phyloP scores from a whole-genome alignment of 2,888 invertebrate species.

The Brachyptera putata region DNA sequence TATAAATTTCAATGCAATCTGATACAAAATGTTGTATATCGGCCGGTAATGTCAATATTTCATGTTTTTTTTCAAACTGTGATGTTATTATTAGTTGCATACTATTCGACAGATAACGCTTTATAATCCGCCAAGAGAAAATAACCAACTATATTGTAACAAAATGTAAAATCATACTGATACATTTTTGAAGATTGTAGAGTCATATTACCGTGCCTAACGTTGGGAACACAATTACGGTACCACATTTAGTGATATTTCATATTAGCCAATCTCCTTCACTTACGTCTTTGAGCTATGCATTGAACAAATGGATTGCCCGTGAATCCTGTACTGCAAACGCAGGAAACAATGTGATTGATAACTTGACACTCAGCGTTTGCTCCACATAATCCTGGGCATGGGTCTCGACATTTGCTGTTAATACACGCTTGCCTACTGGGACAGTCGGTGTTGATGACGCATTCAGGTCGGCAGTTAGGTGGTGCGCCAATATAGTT shows the following conservation, averaged over 20 bases:
- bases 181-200: conserved; percentile 11
- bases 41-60: too few species aligned
- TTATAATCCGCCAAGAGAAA: too few species aligned
- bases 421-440: conserved; percentile 74
- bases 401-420: conserved; percentile 76
- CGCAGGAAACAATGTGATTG: conserved; percentile 76
- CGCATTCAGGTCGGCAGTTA: conserved; percentile 77
- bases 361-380: conserved; percentile 76
- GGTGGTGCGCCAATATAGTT: conserved; percentile 76
- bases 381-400: conserved; percentile 73
- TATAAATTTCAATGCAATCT: too few species aligned
- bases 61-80: too few species aligned
- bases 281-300: conserved; percentile 53
- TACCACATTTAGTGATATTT: background rate
- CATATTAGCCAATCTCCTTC: conserved; percentile 5
- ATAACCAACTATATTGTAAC: background rate
- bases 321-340: conserved; percentile 67
- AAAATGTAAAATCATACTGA: conserved; percentile 2
- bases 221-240: too few species aligned
- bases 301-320: conserved; percentile 84
- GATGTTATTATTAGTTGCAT: too few species aligned
- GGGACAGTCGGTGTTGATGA: conserved; percentile 76
- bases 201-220: too few species aligned
- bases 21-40: too few species aligned
- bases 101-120: too few species aligned